Conservation (phyloP, 2,113 vertebrate genomes). For the Gymnogyps californianus region DNA sequence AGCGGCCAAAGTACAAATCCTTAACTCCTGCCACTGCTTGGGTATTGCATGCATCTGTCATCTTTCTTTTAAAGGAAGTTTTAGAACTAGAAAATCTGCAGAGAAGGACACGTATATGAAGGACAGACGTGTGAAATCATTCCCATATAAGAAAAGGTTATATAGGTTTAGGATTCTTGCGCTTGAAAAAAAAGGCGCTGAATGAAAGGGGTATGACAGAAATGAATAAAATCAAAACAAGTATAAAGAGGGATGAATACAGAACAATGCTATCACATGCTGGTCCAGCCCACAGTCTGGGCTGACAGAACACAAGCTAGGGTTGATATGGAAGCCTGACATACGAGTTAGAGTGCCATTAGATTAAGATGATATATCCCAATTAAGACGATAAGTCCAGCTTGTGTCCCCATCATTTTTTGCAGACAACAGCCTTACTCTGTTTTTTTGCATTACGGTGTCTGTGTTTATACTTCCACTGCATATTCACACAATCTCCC, state of each 20-base stretch:
- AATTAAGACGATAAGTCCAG: background rate
- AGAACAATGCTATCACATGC: background rate
- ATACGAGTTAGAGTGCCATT: background rate
- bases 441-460: background rate
- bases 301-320: background rate
- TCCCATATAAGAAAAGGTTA: background rate
- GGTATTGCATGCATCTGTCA: background rate
- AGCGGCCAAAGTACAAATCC: background rate
- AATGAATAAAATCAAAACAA: background rate
- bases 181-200: background rate
- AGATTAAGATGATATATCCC: background rate
- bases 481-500: background rate
- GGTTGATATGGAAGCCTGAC: background rate
- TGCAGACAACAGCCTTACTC: background rate
- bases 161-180: background rate
- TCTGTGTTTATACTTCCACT: background rate
- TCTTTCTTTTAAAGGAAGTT: background rate
- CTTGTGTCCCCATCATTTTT: background rate
- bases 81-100: background rate
- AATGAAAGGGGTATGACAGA: background rate
- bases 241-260: background rate
- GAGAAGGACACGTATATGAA: background rate
- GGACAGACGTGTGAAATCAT: background rate
- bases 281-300: background rate
- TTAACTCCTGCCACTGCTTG: background rate